Evolutionary conservation across 2,113 vertebrate genomes (phyloP).

Genomic region (Tetraodon nigroviridis): DNA sequence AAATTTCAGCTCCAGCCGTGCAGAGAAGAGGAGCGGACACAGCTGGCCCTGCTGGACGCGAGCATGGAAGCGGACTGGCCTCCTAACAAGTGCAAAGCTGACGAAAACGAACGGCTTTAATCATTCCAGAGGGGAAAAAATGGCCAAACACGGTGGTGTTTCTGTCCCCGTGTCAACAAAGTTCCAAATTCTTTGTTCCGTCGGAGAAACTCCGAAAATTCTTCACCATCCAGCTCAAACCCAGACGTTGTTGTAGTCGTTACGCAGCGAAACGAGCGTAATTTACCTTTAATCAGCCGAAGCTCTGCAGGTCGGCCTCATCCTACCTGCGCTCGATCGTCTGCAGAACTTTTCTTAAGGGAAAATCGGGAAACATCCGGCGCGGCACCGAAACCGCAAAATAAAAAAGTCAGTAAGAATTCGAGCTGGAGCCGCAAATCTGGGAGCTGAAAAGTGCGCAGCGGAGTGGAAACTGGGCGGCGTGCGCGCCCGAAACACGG

Average conservation of each 20-base stretch:
- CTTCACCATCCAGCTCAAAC: not conserved
- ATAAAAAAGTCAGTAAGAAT: not conserved
- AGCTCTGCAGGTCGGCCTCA: conserved; percentile 16
- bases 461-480: not conserved
- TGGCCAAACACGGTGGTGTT: not conserved
- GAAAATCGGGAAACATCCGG: not conserved
- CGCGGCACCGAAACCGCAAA: not conserved
- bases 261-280: not conserved
- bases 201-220: not conserved
- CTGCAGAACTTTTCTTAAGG: not conserved
- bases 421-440: too few relatives aligned
- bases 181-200: not conserved
- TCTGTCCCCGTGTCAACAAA: not conserved
- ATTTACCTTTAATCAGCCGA: conserved; percentile 47
- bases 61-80: conserved; percentile 49
- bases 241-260: not conserved
- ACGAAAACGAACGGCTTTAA: conserved; percentile 8
- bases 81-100: conserved; percentile 32
- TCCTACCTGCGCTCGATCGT: conserved; percentile 13
- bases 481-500: conserved; percentile 28
- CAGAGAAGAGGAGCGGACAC: conserved; percentile 15
- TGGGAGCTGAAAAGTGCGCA: not conserved
- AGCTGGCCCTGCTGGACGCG: conserved; percentile 34
- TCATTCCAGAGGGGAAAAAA: conserved; percentile 4
- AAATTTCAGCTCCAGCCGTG: conserved; percentile 2